Base-by-base conservation (phyloP, 2,113 vertebrate species). In the Piprites chloris region DNA sequence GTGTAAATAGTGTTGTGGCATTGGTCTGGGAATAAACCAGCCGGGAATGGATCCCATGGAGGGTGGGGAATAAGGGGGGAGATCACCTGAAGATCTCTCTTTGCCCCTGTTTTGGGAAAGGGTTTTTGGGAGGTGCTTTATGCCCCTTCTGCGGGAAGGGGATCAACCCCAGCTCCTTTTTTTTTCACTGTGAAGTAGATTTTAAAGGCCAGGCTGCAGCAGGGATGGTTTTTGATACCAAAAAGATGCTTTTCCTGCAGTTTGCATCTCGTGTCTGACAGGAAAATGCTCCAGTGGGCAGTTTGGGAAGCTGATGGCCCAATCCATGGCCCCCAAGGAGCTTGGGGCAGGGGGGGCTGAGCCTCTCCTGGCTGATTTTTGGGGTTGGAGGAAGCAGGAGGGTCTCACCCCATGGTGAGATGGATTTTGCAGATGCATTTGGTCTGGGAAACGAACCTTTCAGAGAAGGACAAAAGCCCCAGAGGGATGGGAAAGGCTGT, bases 211-310 rank as follows among this genome's bases (percentile, higher is more conserved):
- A 55, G 68, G 49, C 68, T 82, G 56, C 39, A 61, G 58, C 49
- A 27, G 30, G 20, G 27, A 21, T 1, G 2, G 22, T 15, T 12
- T 41, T 27, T 44, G 22, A 24, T 27, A 46, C 9, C 37, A 44
- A 42, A 59, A 71, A 47, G 17, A 15, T 27, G n/a, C 1, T 82
- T 86, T 69, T 21, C 62, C 50, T 77, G n/a, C 32, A 35, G 39
- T 71, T 65, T 47, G 26, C 18, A 14, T 46, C 49, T 24, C 3
- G 2, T 30, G 11, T 28, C 37, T 41, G 68, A 14, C 5, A 50
- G 50, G 26, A 16, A 59, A 44, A 32, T 8, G 41, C 28, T 67
- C 24, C 0, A 0, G 1, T 1, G 3, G 12, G 63, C 16, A 42
- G 11, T 9, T 17, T 37, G 69, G 75, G 58, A n/a, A 66, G 63